Evolutionary conservation across 2,797 vertebrate genomes (phyloP).

Genomic region (Toxotes lorentzi): DNA sequence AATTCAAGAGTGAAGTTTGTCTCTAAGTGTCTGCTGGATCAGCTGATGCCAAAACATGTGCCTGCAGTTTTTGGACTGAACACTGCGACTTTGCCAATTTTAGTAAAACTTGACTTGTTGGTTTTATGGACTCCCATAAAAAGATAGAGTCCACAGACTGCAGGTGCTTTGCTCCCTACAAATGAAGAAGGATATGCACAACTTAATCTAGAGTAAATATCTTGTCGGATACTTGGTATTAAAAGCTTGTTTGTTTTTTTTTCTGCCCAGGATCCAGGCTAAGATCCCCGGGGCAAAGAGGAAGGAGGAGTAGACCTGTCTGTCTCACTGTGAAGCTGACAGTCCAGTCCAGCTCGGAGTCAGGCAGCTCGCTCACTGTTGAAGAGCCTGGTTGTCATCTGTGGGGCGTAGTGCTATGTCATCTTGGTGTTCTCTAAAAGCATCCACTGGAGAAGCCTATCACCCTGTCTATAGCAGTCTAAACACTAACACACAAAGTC

Average conservation of each 20-base stretch:
- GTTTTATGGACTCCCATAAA: constrained; percentile 36
- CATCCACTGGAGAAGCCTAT: constrained; percentile 88
- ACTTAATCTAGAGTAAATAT: constrained; percentile 29
- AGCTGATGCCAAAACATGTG: not conserved
- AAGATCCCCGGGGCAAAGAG: constrained; percentile 99
- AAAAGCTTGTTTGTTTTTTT: constrained; percentile 51
- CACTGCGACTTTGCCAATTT: constrained; percentile 30
- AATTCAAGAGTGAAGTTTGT: not conserved
- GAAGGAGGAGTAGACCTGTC: constrained; percentile 91
- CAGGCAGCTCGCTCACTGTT: constrained; percentile 64
- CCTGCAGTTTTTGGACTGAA: constrained; percentile 1
- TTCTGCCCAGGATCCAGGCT: constrained; percentile 92
- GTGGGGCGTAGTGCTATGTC: constrained; percentile 85
- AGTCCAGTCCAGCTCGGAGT: constrained; percentile 72
- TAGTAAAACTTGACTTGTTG: constrained; percentile 13
- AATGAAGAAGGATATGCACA: constrained; percentile 7
- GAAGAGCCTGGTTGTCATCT: constrained; percentile 84
- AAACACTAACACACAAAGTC: constrained; percentile 85
- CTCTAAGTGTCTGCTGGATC: not conserved
- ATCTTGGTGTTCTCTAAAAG: constrained; percentile 88
- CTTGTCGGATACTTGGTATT: constrained; percentile 4
- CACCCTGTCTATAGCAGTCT: constrained; percentile 89
- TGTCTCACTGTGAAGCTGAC: constrained; percentile 58
- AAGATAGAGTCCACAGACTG: constrained; percentile 4
- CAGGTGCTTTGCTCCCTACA: not conserved